Evolutionary conservation across 1,140 invertebrate genomes (phyloP), one percentile per base, ranked within the genome.

Genomic region (Cyclargus thomasi): DNA sequence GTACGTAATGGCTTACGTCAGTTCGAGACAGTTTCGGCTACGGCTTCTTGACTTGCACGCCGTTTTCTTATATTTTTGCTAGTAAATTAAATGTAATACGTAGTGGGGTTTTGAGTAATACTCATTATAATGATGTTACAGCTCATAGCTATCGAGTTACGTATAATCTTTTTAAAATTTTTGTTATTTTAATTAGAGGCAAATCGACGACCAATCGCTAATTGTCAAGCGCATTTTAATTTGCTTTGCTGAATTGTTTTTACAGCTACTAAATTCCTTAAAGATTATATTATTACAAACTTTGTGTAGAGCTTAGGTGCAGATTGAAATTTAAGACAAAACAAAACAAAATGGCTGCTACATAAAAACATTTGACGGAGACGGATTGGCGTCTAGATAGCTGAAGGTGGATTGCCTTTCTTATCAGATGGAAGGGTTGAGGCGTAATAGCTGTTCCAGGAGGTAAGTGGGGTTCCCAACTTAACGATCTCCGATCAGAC

Each of bases 1-100:
- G 81, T 76, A 84, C 78, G 85, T 87, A 89, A 89, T 89, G 80
- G 86, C 74, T 75, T 83, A 89, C 85, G 86, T 86, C 84, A 79
- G 82, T 71, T 75, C 68, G 72, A 78, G 79, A 76, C 78, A 74
- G 72, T 74, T 74, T 68, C 65, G 64, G 67, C 23, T 69, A 53
- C 63, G 39, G 67, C 69, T 72, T 66, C 65, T 70, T 70, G 74
- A 68, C 57, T 70, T 65, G 65, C 29, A 29, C 29, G 8, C 29
- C 29, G 70, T 71, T 74, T 74, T 71, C 53, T 59, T 20, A 5
- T 55, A 59, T 57, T n/a, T 35, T 23, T 35, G 22, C 59, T 64
- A 18, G 29, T 64, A 20, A 64, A 35, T 18, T 8, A 18, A 39
- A 39, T 18, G 63, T 36, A 39, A n/a, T n/a, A n/a, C n/a, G n/a